phyloP scores from a whole-genome alignment of 2,888 invertebrate species.

The Andrena minutula region DNA sequence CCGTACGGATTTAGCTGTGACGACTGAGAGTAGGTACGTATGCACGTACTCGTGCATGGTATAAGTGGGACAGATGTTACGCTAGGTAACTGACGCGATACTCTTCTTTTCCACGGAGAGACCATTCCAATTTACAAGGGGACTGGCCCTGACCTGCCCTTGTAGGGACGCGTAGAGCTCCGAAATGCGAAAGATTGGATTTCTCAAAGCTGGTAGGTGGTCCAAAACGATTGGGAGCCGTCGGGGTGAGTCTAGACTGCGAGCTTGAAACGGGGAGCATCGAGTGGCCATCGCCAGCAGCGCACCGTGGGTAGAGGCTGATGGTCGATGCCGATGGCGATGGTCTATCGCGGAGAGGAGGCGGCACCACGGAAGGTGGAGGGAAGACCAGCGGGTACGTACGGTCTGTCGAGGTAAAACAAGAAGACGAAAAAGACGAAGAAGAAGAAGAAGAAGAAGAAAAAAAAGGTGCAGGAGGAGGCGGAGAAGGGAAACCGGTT shows the following conservation, averaged over 20 bases:
- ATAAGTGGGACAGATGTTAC: slow-evolving; percentile 11
- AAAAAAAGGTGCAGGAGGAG: slow-evolving; percentile 48
- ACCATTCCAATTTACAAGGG: not conserved
- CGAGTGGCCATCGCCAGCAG: slow-evolving; percentile 11
- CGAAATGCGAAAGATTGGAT: slow-evolving; percentile 2
- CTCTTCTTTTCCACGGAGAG: slow-evolving; percentile 1
- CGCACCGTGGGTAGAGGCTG: slow-evolving; percentile 58
- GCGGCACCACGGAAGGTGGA: slow-evolving; percentile 40
- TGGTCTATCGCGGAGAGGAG: slow-evolving; percentile 57
- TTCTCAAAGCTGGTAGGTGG: not conserved
- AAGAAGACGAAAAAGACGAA: slow-evolving; percentile 38
- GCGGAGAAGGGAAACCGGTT: slow-evolving; percentile 80
- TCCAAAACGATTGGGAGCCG: not conserved
- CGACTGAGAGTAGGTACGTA: not conserved
- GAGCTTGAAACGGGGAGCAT: slow-evolving; percentile 5
- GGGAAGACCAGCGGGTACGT: slow-evolving; percentile 32
- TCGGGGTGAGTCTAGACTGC: not conserved
- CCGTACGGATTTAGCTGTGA: slow-evolving; percentile 8
- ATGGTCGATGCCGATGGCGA: slow-evolving; percentile 65
- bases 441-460: slow-evolving; percentile 63
- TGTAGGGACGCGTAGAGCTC: not conserved
- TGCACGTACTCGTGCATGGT: not conserved
- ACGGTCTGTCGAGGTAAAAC: slow-evolving; percentile 50
- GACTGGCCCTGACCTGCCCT: not conserved
- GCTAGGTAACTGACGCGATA: not conserved